phyloP scores from a whole-genome alignment of 2,797 vertebrate genomes.

The Alosa sapidissima region DNA sequence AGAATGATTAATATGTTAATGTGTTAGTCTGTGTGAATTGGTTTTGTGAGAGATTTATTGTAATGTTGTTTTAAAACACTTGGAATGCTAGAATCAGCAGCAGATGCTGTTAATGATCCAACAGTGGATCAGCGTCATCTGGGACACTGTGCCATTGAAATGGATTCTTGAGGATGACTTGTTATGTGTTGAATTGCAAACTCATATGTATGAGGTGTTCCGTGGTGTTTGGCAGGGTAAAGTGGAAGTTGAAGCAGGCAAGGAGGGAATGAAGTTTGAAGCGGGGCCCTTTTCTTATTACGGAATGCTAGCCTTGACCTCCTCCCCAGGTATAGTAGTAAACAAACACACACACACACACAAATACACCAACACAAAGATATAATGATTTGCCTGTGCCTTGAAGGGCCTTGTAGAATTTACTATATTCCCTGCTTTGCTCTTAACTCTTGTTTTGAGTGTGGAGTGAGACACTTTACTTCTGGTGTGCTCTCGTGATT shows the following conservation, averaged over 20 bases:
- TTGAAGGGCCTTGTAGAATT: background rate
- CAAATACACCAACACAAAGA: constrained; percentile 8
- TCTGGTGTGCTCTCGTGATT: background rate
- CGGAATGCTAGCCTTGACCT: constrained; percentile 86
- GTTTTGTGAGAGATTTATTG: no score
- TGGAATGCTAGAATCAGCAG: background rate
- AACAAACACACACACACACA: constrained; percentile 20
- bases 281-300: constrained; percentile 95
- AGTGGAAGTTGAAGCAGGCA: constrained; percentile 95
- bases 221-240: constrained; percentile 77
- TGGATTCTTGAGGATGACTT: background rate
- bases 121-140: no score
- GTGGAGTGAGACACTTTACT: constrained; percentile 20
- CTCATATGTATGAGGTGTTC: background rate
- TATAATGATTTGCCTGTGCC: constrained; percentile 10
- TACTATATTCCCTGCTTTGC: background rate
- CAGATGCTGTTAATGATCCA: no score
- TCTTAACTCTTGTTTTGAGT: background rate
- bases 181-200: background rate
- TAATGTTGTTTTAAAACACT: background rate
- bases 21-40: no score
- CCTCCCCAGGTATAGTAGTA: constrained; percentile 80
- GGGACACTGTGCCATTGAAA: background rate
- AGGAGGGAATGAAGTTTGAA: constrained; percentile 93
- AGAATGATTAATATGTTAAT: no score